These are phyloP conservation scores for Hydroisotoma schaefferi DNA, from an alignment of 2,888 invertebrate species.

Conservation along the genomic window DNA sequence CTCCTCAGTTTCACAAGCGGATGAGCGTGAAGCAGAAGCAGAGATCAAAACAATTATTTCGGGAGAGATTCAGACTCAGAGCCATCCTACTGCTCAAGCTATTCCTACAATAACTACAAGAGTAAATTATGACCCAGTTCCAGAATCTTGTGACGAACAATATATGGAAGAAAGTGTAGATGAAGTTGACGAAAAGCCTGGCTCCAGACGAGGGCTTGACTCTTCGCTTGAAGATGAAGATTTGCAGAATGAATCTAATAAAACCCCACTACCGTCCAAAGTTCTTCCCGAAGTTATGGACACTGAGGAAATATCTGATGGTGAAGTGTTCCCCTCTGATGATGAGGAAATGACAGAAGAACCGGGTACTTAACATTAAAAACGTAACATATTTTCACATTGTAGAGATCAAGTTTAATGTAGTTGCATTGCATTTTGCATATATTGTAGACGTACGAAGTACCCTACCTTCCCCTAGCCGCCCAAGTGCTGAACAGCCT, in stretches of 20 bases:
- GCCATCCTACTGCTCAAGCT: conserved; percentile 22
- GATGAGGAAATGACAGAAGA: conserved; percentile 5
- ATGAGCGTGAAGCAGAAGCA: conserved; percentile 17
- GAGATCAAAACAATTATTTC: conserved; percentile 7
- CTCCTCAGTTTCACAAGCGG: not conserved
- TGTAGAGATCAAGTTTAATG: no score
- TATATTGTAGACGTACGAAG: no score
- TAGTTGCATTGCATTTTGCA: no score
- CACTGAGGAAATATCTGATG: conserved; percentile 48
- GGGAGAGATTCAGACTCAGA: not conserved
- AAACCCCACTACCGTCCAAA: no score
- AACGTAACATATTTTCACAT: no score
- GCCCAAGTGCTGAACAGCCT: no score
- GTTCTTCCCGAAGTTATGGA: conserved; percentile 31
- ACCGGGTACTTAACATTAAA: no score
- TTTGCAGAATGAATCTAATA: not conserved
- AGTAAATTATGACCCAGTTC: conserved; percentile 32
- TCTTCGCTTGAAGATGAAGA: not conserved
- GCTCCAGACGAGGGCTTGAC: not conserved
- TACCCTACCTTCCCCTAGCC: no score
- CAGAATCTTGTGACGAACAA: conserved; percentile 14
- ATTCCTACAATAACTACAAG: conserved; percentile 45
- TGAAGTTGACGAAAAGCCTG: conserved; percentile 13
- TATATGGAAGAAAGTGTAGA: conserved; percentile 27
- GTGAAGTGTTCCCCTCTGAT: conserved; percentile 39